Base-by-base conservation (phyloP, 2,888 invertebrate species). In the Labia minor region DNA sequence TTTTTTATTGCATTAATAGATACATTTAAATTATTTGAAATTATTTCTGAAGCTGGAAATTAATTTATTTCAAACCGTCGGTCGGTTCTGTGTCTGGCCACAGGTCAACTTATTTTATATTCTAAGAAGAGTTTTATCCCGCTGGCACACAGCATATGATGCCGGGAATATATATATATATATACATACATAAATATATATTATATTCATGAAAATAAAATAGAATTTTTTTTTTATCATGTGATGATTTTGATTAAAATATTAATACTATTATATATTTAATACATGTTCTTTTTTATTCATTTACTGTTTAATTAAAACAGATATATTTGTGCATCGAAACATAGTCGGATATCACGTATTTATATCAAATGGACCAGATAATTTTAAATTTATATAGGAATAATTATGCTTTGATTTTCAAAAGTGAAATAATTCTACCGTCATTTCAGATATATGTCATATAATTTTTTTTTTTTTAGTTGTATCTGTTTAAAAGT, bases 361-460 rank as follows among this genome's bases (percentile, higher is more conserved):
- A 49, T 49, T 4, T 4, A 49, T 49, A n/a, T 14, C 49, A 49
- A 49, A 49, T 49, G 49, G 49, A n/a, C n/a, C 49, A 49, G 14
- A 49, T 49, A 14, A 49, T 49, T n/a, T 49, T 26, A 6, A 26
- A 49, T n/a, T 11, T 49, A 49, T 49, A 49, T 49, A 49, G 49
- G 2, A 49, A 49, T 49, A 49, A 49, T 49, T 49, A 49, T 49
- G 49, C 49, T 49, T 49, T 49, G 49, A 49, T 49, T 49, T 49
- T 49, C 49, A 49, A 49, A 49, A 49, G 49, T 49, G 49, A 49
- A 49, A 49, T 49, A 49, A 49, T 49, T 49, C 49, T 49, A 49
- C 26, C 26, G 26, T 26, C 26, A 26, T 26, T 26, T 26, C n/a
- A n/a, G n/a, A n/a, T n/a, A n/a, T n/a, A n/a, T n/a, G n/a, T 33